Conservation (phyloP, 2,888 invertebrate genomes). For the Polietes domitor region DNA sequence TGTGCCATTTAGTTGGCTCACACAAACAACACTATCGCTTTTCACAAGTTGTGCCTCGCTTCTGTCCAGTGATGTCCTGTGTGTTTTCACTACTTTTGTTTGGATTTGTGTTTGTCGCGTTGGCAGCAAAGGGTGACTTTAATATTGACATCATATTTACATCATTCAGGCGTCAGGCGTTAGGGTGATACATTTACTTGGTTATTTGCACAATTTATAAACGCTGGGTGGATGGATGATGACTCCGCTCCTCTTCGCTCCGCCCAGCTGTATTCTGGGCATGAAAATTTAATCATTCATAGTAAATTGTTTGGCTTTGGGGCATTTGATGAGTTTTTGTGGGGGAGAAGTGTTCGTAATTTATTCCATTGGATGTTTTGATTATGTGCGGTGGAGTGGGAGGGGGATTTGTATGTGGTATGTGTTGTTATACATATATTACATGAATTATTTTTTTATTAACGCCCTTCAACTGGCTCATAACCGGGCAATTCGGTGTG, state of each 20-base stretch:
- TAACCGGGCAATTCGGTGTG: too few species aligned
- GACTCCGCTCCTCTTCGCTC: not conserved
- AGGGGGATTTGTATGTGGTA: too few species aligned
- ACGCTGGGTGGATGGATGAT: not conserved
- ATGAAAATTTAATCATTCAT: not conserved
- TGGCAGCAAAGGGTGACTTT: not conserved
- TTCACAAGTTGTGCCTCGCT: not conserved
- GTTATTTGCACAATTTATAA: not conserved
- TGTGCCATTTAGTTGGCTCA: slow-evolving; percentile 46
- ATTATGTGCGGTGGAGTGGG: not conserved
- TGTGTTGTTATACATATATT: too few species aligned
- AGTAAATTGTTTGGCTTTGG: not conserved
- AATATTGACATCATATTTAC: slow-evolving; percentile 41
- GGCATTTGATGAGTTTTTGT: not conserved
- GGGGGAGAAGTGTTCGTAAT: not conserved
- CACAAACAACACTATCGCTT: slow-evolving; percentile 24
- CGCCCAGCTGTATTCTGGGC: not conserved
- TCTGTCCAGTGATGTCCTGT: slow-evolving; percentile 5
- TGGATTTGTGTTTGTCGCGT: not conserved
- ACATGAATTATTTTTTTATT: too few species aligned
- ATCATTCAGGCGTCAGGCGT: slow-evolving; percentile 61
- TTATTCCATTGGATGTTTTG: not conserved
- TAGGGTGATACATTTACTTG: slow-evolving; percentile 41
- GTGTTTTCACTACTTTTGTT: not conserved
- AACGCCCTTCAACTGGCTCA: too few species aligned